A percentile compares a stretch with the other conserved stretches of the same genome.
Conservation (phyloP, 2,797 vertebrate species). For the Threskiornis aethiopicus region DNA sequence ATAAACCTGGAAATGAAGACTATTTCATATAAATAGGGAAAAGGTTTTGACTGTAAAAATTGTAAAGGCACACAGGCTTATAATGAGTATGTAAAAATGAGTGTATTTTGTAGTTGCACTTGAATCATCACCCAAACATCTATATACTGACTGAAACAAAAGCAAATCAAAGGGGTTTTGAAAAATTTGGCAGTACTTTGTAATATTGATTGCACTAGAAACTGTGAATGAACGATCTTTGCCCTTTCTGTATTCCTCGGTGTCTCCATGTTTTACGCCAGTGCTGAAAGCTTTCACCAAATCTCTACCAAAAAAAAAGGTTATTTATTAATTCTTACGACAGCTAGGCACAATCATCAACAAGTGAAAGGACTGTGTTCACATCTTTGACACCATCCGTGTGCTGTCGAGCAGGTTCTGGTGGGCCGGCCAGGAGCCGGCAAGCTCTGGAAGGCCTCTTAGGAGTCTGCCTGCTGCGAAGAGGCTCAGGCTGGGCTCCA, state of each 20-base stretch:
- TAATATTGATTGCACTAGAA: neutral
- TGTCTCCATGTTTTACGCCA: neutral
- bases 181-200: neutral
- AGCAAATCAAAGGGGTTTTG: neutral
- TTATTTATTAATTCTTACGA: neutral
- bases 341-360: neutral
- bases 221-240: neutral
- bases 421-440: neutral
- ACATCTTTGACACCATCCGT: neutral
- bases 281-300: neutral
- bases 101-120: neutral
- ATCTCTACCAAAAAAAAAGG: neutral
- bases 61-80: neutral
- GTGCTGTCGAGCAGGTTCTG: neutral
- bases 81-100: neutral
- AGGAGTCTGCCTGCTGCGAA: neutral
- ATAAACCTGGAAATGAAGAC: neutral
- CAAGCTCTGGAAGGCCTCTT: neutral
- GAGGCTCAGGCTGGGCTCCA: neutral
- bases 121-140: neutral
- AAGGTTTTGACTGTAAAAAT: neutral
- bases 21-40: neutral
- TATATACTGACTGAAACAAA: neutral
- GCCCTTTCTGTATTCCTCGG: accelerated
- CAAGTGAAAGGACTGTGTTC: neutral